Percentiles rank a stretch among this genome's conserved stretches.
Evolutionary conservation across 2,113 vertebrate species (phyloP).

Genomic region (Syngnathus scovelli): DNA sequence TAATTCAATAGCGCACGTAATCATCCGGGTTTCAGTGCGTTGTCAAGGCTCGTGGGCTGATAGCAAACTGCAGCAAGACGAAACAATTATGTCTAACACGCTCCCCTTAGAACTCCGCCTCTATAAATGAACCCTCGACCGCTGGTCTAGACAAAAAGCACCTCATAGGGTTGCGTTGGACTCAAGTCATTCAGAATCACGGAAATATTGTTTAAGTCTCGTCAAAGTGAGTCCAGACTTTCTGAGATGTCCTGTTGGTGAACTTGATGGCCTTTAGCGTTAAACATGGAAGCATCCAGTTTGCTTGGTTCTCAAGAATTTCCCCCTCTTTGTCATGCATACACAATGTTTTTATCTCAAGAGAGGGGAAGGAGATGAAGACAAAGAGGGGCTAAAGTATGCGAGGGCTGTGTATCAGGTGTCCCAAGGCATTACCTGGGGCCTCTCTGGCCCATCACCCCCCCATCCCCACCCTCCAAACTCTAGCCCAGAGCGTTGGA

Average conservation of each 20-base stretch:
- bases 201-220: constrained; percentile 71
- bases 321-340: background rate
- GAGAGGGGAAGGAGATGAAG: constrained; percentile 37
- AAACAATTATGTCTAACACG: constrained; percentile 48
- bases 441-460: constrained; percentile 34
- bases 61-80: constrained; percentile 52
- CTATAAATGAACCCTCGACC: background rate
- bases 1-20: too few relatives aligned
- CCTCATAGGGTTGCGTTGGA: background rate
- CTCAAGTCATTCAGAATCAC: constrained; percentile 23
- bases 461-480: background rate
- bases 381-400: constrained; percentile 49
- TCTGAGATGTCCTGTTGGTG: constrained; percentile 33
- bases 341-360: constrained; percentile 27
- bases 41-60: constrained; percentile 46
- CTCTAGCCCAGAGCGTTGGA: constrained; percentile 20
- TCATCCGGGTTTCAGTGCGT: constrained; percentile 16
- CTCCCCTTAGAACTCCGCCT: background rate
- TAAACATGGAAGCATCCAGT: constrained; percentile 17
- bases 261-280: constrained; percentile 12
- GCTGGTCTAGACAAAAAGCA: too few relatives aligned
- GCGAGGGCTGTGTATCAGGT: constrained; percentile 61
- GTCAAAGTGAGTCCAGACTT: constrained; percentile 37
- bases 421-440: constrained; percentile 62
- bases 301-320: constrained; percentile 3